Conservation (phyloP, 2,888 invertebrate species). For the Drosophila prolongata region DNA sequence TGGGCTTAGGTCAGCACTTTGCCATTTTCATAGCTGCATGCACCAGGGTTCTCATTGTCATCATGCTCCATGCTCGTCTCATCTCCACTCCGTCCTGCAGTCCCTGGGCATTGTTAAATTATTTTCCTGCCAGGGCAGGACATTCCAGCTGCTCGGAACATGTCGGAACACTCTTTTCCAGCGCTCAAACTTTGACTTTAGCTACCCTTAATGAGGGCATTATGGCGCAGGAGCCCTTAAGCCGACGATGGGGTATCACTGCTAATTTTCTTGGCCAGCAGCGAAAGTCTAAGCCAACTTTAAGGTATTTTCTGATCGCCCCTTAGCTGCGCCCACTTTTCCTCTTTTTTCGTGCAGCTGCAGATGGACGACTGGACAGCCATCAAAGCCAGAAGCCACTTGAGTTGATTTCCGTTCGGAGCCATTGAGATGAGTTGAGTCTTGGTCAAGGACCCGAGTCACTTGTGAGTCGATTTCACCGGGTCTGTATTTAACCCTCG, state of each 20-base stretch:
- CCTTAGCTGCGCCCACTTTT: constrained; percentile 9
- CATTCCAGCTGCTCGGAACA: constrained; percentile 55
- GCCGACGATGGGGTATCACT: constrained; percentile 54
- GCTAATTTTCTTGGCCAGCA: constrained; percentile 60
- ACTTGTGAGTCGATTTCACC: constrained; percentile 31
- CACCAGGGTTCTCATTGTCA: constrained; percentile 51
- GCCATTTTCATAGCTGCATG: constrained; percentile 59
- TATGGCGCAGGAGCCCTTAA: constrained; percentile 41
- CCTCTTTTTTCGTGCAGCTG: constrained; percentile 2
- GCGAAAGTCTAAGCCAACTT: constrained; percentile 35
- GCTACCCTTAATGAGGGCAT: constrained; percentile 64
- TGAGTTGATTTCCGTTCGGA: constrained; percentile 27
- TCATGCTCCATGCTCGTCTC: constrained; percentile 19
- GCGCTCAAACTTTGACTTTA: constrained; percentile 43
- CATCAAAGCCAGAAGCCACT: constrained; percentile 42
- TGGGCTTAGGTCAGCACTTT: constrained; percentile 61
- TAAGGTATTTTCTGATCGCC: constrained; percentile 20
- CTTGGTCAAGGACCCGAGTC: constrained; percentile 19
- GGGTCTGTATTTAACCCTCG: constrained; percentile 22
- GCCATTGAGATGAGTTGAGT: constrained; percentile 26
- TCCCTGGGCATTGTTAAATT: constrained; percentile 66
- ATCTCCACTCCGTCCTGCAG: constrained; percentile 11
- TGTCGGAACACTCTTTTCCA: constrained; percentile 47
- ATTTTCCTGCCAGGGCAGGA: constrained; percentile 67
- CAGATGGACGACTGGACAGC: constrained; percentile 2